Conservation (phyloP, 2,113 vertebrate genomes). For the Anas platyrhynchos region DNA sequence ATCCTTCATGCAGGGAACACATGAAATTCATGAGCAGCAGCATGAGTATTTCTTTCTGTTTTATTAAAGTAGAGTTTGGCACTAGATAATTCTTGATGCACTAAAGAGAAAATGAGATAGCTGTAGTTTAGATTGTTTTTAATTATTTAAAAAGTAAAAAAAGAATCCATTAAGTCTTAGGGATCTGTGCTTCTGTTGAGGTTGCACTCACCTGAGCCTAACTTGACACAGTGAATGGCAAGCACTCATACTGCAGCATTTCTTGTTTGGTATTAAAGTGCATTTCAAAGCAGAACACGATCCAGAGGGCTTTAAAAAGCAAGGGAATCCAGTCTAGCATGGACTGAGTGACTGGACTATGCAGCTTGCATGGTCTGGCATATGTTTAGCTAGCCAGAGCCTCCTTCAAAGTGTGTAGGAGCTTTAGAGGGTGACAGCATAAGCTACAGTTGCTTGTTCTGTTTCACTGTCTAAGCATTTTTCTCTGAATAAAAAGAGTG, state of each 20-base stretch:
- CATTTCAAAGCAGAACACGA: neutral
- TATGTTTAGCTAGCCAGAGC: neutral
- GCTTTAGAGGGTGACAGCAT: neutral
- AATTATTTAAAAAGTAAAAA: neutral
- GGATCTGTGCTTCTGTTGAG: neutral
- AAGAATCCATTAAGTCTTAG: neutral
- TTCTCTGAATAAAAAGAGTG: neutral
- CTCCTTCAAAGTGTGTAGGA: neutral
- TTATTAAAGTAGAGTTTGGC: neutral
- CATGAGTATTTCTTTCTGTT: neutral
- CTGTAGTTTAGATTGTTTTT: neutral
- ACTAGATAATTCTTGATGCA: neutral
- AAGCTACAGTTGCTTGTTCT: neutral
- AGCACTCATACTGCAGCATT: neutral
- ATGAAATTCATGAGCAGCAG: neutral
- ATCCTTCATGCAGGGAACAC: neutral
- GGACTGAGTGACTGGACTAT: neutral
- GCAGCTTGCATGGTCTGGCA: neutral
- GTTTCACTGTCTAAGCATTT: neutral
- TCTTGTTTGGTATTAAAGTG: neutral
- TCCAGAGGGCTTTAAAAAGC: neutral
- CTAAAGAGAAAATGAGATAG: neutral
- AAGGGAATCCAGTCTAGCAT: neutral
- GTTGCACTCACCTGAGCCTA: neutral
- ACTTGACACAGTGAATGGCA: neutral